phyloP scores from a whole-genome alignment of 2,797 vertebrate genomes.

The Chaetodon trifasciatus region DNA sequence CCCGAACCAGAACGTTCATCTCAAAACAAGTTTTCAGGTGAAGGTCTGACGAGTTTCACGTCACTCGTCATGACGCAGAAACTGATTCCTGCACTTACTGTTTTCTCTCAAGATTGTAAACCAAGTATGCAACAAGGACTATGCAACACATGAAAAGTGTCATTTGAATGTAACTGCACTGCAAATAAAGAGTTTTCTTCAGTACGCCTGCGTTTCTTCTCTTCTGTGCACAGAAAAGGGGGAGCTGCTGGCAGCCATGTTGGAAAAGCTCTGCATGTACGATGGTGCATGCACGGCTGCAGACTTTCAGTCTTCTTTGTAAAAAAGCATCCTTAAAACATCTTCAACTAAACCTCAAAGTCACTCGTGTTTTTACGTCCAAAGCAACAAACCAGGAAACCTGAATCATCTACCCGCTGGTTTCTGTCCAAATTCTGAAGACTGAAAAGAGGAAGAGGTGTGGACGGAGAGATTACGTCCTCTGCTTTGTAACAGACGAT shows the following conservation, averaged over 20 bases:
- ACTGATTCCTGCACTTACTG: conserved; percentile 15
- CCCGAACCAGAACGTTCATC: conserved; percentile 31
- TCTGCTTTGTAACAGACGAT: not conserved
- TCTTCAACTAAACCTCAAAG: not conserved
- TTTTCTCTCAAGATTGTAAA: conserved; percentile 64
- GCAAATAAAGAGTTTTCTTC: conserved; percentile 75
- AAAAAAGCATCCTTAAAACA: not conserved
- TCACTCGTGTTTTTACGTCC: not conserved
- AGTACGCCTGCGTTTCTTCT: not conserved
- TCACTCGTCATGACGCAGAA: not conserved
- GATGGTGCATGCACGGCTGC: too few relatives aligned
- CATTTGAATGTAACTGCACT: conserved; percentile 82
- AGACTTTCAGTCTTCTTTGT: not conserved
- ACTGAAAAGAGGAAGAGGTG: conserved; percentile 35
- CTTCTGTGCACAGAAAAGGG: not conserved
- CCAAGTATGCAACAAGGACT: conserved; percentile 64
- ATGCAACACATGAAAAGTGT: conserved; percentile 62
- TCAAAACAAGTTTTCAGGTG: conserved; percentile 22
- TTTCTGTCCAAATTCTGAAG: not conserved
- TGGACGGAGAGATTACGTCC: not conserved
- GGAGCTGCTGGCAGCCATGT: not conserved
- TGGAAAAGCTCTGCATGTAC: not conserved
- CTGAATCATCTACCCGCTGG: not conserved
- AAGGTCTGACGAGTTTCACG: conserved; percentile 8
- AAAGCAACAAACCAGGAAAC: not conserved